phyloP scores from a whole-genome alignment of 2,888 invertebrate genomes.

The Stenodema calcarata region DNA sequence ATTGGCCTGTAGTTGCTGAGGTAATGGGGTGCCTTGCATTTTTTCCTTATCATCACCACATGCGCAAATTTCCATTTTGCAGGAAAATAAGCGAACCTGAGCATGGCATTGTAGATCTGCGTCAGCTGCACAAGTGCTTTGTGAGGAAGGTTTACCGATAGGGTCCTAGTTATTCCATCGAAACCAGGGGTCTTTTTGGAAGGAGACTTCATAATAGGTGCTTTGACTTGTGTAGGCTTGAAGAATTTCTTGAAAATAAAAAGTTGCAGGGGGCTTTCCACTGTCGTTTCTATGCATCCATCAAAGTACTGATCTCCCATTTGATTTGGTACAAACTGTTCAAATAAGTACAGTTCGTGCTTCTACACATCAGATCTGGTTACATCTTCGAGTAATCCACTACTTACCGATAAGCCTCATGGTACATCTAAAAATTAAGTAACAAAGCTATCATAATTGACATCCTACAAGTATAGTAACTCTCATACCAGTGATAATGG shows the following conservation, averaged over 20 bases:
- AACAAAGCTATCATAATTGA: too few species aligned
- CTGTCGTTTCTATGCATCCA: background rate
- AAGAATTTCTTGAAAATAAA: background rate
- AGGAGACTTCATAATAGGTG: background rate
- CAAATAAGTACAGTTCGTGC: too few species aligned
- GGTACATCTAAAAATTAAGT: too few species aligned
- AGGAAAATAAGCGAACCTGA: background rate
- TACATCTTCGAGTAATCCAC: too few species aligned
- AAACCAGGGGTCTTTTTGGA: background rate
- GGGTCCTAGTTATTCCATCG: background rate
- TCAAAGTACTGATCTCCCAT: background rate
- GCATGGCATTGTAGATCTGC: background rate
- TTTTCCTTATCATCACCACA: background rate
- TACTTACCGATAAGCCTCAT: too few species aligned
- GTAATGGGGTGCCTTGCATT: background rate
- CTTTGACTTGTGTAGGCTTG: background rate
- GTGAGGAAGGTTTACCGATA: background rate
- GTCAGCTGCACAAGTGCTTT: background rate
- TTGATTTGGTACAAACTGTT: too few species aligned
- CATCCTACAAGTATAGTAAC: background rate
- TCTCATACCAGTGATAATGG: conserved; percentile 73
- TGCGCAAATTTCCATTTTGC: background rate
- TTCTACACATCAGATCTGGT: too few species aligned
- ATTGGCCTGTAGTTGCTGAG: background rate
- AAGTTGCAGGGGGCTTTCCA: background rate